A percentile compares a stretch with the other conserved stretches of the same genome.
Conservation (phyloP, 1,140 invertebrate genomes). For the Euglossa dilemma region DNA sequence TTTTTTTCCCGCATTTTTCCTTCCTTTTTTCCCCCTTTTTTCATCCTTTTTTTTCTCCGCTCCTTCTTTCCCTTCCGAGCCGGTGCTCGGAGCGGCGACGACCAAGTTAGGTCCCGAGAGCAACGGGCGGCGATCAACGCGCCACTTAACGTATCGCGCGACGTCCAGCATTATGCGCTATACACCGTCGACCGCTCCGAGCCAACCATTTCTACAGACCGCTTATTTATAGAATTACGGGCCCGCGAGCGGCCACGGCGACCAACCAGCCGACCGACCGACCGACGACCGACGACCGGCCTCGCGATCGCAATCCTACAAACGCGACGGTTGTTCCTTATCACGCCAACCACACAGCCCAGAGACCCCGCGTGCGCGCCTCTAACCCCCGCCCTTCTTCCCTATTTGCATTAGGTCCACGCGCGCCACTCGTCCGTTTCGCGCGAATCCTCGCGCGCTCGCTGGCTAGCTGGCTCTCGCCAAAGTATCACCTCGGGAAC, state of each 20-base stretch:
- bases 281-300: not conserved
- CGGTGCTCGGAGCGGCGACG: not conserved
- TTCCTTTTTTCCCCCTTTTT: no score
- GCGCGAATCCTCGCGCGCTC: not conserved
- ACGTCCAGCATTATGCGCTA: constrained; percentile 1
- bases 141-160: constrained; percentile 29
- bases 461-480: no score
- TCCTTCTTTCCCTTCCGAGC: not conserved
- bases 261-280: not conserved
- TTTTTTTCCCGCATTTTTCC: no score
- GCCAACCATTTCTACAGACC: constrained; percentile 23
- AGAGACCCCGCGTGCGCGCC: not conserved
- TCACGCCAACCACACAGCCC: constrained; percentile 4
- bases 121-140: not conserved
- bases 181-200: not conserved
- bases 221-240: constrained; percentile 47
- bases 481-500: no score
- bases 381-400: no score
- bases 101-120: not conserved
- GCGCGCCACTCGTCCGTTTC: not conserved
- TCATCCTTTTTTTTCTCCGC: no score
- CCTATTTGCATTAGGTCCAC: constrained; percentile 4
- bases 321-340: constrained; percentile 26
- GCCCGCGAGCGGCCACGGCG: not conserved
- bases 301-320: constrained; percentile 33